Conservation (phyloP, 2,797 vertebrate genomes). For the Catostomus latipinnis region DNA sequence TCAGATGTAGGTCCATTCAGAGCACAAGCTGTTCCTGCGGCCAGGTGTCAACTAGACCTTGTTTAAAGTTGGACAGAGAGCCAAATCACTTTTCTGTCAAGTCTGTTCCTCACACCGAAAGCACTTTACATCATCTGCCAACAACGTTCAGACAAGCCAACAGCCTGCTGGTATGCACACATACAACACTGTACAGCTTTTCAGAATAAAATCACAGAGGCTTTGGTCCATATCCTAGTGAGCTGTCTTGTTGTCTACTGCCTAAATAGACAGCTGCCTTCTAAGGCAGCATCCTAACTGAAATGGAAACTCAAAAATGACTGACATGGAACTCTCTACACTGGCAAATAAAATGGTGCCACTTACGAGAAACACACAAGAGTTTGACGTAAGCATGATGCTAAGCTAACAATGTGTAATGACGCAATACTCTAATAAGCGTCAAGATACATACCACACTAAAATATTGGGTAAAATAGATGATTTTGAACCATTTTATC, state of each 20-base stretch:
- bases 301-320: not conserved
- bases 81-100: constrained; percentile 37
- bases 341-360: too few species aligned
- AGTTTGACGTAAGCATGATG: too few species aligned
- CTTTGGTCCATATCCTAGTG: not conserved
- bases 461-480: too few species aligned
- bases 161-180: constrained; percentile 14
- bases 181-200: not conserved
- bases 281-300: not conserved
- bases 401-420: too few species aligned
- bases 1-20: constrained; percentile 1
- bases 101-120: not conserved
- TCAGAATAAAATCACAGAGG: too few species aligned
- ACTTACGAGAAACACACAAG: too few species aligned
- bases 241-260: not conserved
- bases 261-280: too few species aligned
- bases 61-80: constrained; percentile 39
- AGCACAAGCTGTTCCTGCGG: constrained; percentile 22
- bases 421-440: too few species aligned
- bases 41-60: constrained; percentile 38
- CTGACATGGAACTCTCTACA: too few species aligned
- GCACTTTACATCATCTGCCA: constrained; percentile 28
- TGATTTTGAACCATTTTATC: too few species aligned
- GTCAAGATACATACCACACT: too few species aligned
- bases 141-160: constrained; percentile 33